Conservation (phyloP, 1,140 invertebrate species). For the Phenacoccus solenopsis region DNA sequence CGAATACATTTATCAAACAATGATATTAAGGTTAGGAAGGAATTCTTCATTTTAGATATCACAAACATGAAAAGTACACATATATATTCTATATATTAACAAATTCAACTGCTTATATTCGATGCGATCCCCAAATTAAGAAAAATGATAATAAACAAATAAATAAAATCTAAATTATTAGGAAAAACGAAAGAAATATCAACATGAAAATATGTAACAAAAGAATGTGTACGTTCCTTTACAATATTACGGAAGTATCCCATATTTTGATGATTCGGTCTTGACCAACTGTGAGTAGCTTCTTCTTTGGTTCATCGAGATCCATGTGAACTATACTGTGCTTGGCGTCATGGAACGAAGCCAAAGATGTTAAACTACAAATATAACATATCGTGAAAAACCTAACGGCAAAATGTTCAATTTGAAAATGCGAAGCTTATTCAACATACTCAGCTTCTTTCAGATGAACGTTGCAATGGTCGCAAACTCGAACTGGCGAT, state of each 20-base stretch:
- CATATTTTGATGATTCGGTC: slow-evolving; percentile 88
- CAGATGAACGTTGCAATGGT: slow-evolving; percentile 56
- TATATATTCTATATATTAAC: neutral
- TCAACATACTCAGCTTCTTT: neutral
- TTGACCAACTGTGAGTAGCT: slow-evolving; percentile 82
- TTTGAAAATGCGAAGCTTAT: neutral
- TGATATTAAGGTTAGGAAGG: neutral
- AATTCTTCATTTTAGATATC: neutral
- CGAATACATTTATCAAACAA: neutral
- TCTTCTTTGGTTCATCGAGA: slow-evolving; percentile 71
- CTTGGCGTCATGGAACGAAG: slow-evolving; percentile 89
- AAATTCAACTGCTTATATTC: neutral
- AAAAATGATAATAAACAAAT: neutral
- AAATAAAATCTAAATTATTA: neutral
- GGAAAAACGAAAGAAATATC: neutral
- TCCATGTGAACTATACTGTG: slow-evolving; percentile 80
- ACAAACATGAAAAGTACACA: neutral
- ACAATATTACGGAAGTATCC: slow-evolving; percentile 51
- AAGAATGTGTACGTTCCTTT: slow-evolving; percentile 22
- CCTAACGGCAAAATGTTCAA: neutral
- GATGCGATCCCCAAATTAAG: neutral
- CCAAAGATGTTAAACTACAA: slow-evolving; percentile 57
- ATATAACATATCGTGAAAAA: slow-evolving; percentile 27
- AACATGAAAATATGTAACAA: neutral
- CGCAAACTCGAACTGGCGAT: slow-evolving; percentile 91